phyloP scores from a whole-genome alignment of 2,797 vertebrate species.

The Clamator glandarius region DNA sequence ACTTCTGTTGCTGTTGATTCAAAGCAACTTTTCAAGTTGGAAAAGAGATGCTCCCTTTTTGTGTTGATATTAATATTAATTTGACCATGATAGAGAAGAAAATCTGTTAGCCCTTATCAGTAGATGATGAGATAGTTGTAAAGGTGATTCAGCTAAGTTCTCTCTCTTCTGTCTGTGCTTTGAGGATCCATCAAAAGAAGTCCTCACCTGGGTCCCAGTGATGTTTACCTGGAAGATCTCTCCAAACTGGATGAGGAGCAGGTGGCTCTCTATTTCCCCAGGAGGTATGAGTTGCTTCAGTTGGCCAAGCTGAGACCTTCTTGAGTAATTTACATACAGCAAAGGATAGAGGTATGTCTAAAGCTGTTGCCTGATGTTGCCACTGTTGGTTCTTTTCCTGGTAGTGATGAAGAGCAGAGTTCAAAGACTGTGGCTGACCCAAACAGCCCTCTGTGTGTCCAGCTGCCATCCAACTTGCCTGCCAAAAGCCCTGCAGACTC shows the following conservation, averaged over 20 bases:
- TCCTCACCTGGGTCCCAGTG: slow-evolving; percentile 81
- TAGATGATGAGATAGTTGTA: background rate
- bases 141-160: background rate
- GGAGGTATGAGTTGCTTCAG: slow-evolving; percentile 77
- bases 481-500: slow-evolving; percentile 77
- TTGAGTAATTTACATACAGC: background rate
- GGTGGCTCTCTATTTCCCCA: slow-evolving; percentile 86
- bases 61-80: too few relatives aligned
- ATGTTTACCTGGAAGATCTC: slow-evolving; percentile 89
- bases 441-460: slow-evolving; percentile 53
- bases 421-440: slow-evolving; percentile 65
- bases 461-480: slow-evolving; percentile 69
- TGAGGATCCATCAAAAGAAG: slow-evolving; percentile 79
- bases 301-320: background rate
- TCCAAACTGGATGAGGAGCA: slow-evolving; percentile 81
- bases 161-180: slow-evolving; percentile 2
- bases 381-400: background rate
- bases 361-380: background rate
- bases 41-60: background rate
- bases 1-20: background rate
- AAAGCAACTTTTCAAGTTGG: background rate
- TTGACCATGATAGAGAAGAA: background rate
- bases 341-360: background rate
- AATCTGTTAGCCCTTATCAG: accelerated
- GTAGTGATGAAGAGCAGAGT: slow-evolving; percentile 78